Base-by-base conservation (phyloP, 2,113 vertebrate species). In the Ardeotis arabs region DNA sequence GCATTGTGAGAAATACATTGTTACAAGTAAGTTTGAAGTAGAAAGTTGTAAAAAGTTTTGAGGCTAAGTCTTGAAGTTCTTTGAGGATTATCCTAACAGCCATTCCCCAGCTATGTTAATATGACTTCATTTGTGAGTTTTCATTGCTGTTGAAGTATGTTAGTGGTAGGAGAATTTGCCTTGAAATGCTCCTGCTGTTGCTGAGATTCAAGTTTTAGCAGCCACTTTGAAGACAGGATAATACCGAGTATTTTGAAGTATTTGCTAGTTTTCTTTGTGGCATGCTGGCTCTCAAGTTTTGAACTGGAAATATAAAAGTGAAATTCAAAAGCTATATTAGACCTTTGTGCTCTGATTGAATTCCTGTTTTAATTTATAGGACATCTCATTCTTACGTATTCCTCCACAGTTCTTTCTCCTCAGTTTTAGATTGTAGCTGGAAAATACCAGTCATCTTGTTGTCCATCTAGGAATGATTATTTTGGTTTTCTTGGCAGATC, bases 401-500 rank as follows among this genome's bases (percentile, higher is more conserved):
- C 31, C 15, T 75, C 49, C 35, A 18, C 35, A 58, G 24, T 59
- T 35, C 25, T n/a, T 93, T 86, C 55, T 90, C 6, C 22, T 68
- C 17, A 49, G 24, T 82, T 95, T 96, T 87, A 60, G 33, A 4
- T 63, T 60, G 56, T 64, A 72, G 24, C 39, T 92, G 47, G 31
- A 78, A 95, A 29, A 28, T 52, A 52, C 56, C 49, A 75, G 59
- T 77, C 53, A n/a, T 73, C 59, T 64, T 74, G 7, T 31, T 69
- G 59, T 70, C 60, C 77, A 74, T 75, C 86, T 89, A 59, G 90
- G 78, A 92, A 94, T 58, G 39, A 85, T 93, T 93, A 44, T 72
- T 95, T 73, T 70, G 78, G 87, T 96, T 96, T 84, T 95, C 53
- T 67, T 81, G 58, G 4, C 35, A 87, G 64, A 58, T 89, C 73